Evolutionary conservation across 1,140 invertebrate species (phyloP).

Genomic region (Dinoponera quadriceps): DNA sequence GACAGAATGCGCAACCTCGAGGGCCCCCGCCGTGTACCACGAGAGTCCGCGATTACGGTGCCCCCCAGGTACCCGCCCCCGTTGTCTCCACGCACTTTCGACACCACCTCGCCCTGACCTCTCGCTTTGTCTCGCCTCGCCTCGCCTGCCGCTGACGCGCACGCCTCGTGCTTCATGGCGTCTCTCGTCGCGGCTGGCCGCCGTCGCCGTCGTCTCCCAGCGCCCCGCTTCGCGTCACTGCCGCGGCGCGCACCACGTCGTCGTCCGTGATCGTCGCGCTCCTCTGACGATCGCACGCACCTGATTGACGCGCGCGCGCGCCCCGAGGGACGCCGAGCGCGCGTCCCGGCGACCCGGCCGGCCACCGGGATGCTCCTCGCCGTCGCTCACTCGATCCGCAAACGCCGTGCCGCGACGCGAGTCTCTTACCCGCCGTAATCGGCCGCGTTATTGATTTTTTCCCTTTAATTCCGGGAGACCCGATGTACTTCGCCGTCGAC

Average conservation of each 20-base stretch:
- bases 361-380: constrained; percentile 21
- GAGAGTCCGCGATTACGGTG: constrained; percentile 60
- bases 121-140: constrained; percentile 23
- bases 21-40: constrained; percentile 46
- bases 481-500: not conserved
- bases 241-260: constrained; percentile 16
- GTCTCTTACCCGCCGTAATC: constrained; percentile 23
- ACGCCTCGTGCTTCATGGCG: constrained; percentile 26
- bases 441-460: constrained; percentile 67
- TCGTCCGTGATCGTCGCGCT: constrained; percentile 43
- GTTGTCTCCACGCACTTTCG: constrained; percentile 57
- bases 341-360: not conserved
- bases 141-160: constrained; percentile 36
- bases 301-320: not conserved
- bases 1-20: constrained; percentile 86
- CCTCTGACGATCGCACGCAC: not conserved
- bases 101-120: constrained; percentile 27
- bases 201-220: not conserved
- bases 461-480: constrained; percentile 32
- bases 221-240: constrained; percentile 44
- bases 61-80: constrained; percentile 47
- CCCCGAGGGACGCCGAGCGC: not conserved
- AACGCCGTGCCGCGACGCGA: not conserved
- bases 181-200: not conserved
- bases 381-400: not conserved